Evolutionary conservation across 2,113 vertebrate species (phyloP).

Genomic region (Myrmecophaga tridactyla): DNA sequence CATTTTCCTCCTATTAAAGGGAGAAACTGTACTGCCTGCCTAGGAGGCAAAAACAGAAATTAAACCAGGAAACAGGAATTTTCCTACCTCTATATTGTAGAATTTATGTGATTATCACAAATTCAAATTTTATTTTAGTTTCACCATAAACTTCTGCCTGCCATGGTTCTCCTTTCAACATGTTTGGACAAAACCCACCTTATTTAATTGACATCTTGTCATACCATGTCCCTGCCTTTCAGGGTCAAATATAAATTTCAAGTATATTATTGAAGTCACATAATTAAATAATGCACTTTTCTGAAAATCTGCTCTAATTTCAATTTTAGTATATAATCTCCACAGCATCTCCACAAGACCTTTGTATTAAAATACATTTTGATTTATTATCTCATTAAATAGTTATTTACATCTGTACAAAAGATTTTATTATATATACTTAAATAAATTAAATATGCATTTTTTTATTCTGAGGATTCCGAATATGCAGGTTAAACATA

Average conservation of each 20-base stretch:
- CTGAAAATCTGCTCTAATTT: not conserved
- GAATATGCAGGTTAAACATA: not conserved
- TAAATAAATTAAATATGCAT: not conserved
- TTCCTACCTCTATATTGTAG: not conserved
- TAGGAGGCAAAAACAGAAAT: not conserved
- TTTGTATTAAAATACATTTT: not conserved
- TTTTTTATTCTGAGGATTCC: not conserved
- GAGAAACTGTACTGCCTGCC: not conserved
- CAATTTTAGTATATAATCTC: not conserved
- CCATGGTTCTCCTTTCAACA: not conserved
- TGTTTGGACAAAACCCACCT: not conserved
- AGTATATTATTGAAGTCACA: not conserved
- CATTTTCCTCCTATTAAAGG: rapidly evolving
- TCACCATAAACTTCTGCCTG: not conserved
- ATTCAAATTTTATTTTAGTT: not conserved
- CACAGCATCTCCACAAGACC: not conserved
- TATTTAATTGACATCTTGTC: rapidly evolving
- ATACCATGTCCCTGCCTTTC: not conserved
- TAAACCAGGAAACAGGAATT: no score
- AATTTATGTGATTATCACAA: not conserved
- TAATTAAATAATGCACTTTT: not conserved
- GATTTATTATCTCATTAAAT: not conserved
- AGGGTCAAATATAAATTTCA: rapidly evolving
- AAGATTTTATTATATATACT: not conserved
- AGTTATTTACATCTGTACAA: not conserved